Evolutionary conservation across 2,888 invertebrate genomes (phyloP).

Genomic region (Drosophila lutescens): DNA sequence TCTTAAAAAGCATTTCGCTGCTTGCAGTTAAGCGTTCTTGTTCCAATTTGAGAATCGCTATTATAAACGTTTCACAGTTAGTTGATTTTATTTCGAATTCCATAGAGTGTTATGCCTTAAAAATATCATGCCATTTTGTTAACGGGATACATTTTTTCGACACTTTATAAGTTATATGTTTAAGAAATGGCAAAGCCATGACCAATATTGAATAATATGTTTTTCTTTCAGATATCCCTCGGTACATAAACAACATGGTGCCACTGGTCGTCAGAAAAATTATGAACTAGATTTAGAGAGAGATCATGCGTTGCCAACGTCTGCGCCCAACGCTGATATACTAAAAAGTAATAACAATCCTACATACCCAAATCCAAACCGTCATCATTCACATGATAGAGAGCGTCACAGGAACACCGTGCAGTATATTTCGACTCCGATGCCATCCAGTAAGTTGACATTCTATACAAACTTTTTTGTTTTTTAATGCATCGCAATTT

Average conservation of each 20-base stretch:
- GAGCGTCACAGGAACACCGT: slow-evolving; percentile 79
- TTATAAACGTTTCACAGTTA: no score
- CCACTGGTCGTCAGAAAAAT: slow-evolving; percentile 83
- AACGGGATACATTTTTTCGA: no score
- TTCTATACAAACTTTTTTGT: not conserved
- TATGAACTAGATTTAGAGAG: slow-evolving; percentile 90
- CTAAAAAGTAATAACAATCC: slow-evolving; percentile 91
- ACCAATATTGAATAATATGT: no score
- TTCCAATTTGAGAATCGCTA: no score
- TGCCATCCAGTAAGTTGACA: slow-evolving; percentile 78
- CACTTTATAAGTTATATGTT: no score
- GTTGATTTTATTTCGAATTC: no score
- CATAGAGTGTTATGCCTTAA: no score
- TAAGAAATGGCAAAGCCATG: no score
- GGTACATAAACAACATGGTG: slow-evolving; percentile 80
- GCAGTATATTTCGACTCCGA: slow-evolving; percentile 82
- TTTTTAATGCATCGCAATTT: not conserved
- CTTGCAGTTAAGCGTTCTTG: no score
- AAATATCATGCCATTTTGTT: no score
- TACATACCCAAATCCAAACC: slow-evolving; percentile 90
- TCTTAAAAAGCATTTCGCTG: no score
- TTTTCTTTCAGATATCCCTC: slow-evolving; percentile 75
- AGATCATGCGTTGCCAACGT: slow-evolving; percentile 90
- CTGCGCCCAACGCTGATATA: slow-evolving; percentile 91
- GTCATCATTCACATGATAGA: slow-evolving; percentile 83